Conservation (phyloP, 2,797 vertebrate species). For the Coreius guichenoti region DNA sequence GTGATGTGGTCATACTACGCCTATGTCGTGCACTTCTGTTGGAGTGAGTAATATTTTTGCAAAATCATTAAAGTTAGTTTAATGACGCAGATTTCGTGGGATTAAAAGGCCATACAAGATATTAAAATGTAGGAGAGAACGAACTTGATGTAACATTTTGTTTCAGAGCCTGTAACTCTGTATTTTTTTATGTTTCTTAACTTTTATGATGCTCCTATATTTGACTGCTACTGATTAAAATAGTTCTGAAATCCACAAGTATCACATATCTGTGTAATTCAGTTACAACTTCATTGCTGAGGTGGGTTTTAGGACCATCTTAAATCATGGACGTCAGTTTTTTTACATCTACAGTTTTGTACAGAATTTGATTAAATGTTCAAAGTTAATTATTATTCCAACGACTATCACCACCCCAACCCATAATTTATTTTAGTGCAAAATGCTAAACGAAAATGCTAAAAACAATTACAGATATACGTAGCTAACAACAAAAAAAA, state of each 20-base stretch:
- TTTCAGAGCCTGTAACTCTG: not conserved
- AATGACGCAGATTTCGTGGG: not conserved
- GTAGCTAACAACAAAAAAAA: not conserved
- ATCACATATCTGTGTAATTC: not conserved
- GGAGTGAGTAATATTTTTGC: slow-evolving; percentile 74
- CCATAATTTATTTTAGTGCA: no score
- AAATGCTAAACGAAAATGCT: not conserved
- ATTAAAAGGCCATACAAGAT: not conserved
- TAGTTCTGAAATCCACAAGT: not conserved
- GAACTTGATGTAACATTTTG: not conserved
- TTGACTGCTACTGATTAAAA: not conserved
- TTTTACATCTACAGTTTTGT: not conserved
- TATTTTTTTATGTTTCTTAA: not conserved
- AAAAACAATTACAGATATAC: no score
- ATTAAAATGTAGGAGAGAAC: not conserved
- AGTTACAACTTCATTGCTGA: not conserved
- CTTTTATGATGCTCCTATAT: not conserved
- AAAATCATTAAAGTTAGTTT: not conserved
- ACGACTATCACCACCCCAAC: not conserved
- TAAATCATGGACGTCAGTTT: no score
- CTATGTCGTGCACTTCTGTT: slow-evolving; percentile 83
- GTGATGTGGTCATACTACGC: slow-evolving; percentile 86
- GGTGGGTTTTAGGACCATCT: not conserved
- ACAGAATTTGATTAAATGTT: not conserved
- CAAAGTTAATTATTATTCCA: not conserved